These are phyloP conservation scores for Achlya flavicornis DNA, from an alignment of 2,888 invertebrate genomes.

Conservation along the genomic window DNA sequence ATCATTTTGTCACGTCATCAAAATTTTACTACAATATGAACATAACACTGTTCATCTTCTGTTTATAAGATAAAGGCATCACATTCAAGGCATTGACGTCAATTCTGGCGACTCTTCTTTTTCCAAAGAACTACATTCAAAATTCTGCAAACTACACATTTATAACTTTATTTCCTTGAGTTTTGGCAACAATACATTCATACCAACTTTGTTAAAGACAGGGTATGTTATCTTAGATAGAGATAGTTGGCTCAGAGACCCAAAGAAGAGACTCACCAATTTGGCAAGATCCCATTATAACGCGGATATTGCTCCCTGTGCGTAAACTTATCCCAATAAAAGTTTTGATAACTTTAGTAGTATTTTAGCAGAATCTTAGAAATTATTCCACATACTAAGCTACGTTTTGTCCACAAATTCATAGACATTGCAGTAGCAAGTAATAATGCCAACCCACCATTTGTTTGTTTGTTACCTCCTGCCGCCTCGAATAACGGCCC, in stretches of 20 bases:
- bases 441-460: too few relatives aligned
- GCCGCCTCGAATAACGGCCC: too few relatives aligned
- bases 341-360: not conserved
- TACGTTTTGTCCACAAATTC: not conserved
- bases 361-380: not conserved
- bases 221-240: not conserved
- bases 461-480: too few relatives aligned
- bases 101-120: too few relatives aligned
- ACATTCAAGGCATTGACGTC: too few relatives aligned
- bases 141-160: not conserved
- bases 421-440: not conserved
- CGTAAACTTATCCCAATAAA: not conserved
- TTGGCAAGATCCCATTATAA: conserved; percentile 8
- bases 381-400: not conserved
- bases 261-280: conserved; percentile 1
- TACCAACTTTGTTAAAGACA: not conserved
- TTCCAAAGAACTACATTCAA: not conserved
- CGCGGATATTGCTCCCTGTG: not conserved
- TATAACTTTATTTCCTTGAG: not conserved
- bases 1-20: too few relatives aligned
- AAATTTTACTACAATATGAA: too few relatives aligned
- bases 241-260: not conserved
- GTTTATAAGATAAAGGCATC: too few relatives aligned
- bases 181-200: not conserved
- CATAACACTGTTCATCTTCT: too few relatives aligned